phyloP scores from a whole-genome alignment of 2,888 invertebrate genomes.

The Ectemnius lituratus region DNA sequence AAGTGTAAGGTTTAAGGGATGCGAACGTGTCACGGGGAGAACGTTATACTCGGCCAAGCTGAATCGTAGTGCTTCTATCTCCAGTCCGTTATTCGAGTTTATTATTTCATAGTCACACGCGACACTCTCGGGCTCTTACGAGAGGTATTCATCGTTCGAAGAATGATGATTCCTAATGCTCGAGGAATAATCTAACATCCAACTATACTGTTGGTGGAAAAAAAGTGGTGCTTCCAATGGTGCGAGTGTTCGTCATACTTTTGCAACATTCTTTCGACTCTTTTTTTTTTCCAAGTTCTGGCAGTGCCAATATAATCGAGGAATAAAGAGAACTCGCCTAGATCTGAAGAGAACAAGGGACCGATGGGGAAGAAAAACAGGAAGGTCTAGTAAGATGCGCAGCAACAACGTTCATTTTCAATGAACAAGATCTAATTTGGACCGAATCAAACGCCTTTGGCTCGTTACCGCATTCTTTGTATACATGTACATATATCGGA shows the following conservation, averaged over 20 bases:
- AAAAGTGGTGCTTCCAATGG: background rate
- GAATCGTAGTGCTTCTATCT: background rate
- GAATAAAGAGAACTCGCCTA: background rate
- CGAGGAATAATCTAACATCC: no score
- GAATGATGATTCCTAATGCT: no score
- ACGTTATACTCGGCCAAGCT: conserved; percentile 5
- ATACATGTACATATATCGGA: conserved; percentile 4
- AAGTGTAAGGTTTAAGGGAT: conserved; percentile 2
- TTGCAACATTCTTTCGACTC: background rate
- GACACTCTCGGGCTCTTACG: no score
- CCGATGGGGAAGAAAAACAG: background rate
- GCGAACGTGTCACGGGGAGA: background rate
- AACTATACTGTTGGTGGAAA: background rate
- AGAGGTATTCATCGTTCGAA: no score
- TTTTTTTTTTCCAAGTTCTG: background rate
- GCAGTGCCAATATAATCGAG: background rate
- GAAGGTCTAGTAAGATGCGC: background rate
- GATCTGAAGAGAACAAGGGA: conserved; percentile 3
- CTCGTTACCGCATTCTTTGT: background rate
- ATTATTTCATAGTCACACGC: background rate
- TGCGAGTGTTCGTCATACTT: conserved; percentile 1
- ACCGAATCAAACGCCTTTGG: background rate
- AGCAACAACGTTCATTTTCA: background rate
- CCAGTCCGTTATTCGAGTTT: background rate
- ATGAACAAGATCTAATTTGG: conserved; percentile 17